phyloP scores from a whole-genome alignment of 2,888 invertebrate genomes.

The Parnassius mnemosyne region DNA sequence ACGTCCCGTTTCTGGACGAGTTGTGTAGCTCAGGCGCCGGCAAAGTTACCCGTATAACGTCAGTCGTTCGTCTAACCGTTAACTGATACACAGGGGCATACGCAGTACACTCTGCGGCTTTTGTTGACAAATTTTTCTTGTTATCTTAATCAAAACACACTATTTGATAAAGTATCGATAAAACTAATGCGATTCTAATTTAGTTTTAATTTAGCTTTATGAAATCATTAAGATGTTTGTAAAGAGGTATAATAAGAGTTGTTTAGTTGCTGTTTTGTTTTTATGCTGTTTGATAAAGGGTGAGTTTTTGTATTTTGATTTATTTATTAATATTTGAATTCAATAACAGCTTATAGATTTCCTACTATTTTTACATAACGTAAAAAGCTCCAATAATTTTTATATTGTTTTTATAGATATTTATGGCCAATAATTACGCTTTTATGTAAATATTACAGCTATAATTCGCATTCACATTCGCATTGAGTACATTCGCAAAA shows the following conservation, averaged over 20 bases:
- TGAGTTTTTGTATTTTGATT: constrained; percentile 14
- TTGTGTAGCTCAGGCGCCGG: constrained; percentile 36
- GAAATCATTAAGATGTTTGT: constrained; percentile 6
- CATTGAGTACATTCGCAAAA: not conserved
- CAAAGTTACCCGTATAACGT: constrained; percentile 32
- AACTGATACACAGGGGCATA: constrained; percentile 14
- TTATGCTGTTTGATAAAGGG: constrained; percentile 10
- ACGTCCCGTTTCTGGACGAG: constrained; percentile 42
- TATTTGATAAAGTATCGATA: not conserved
- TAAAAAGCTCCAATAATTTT: not conserved
- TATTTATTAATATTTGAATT: not conserved
- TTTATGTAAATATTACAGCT: not conserved
- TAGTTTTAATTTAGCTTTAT: not conserved
- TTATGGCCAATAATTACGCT: not conserved
- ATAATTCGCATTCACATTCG: too few species aligned
- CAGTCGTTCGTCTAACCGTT: constrained; percentile 30
- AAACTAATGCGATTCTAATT: not conserved
- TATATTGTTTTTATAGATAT: not conserved
- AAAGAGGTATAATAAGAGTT: not conserved
- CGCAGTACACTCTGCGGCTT: not conserved
- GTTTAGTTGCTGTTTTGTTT: constrained; percentile 16
- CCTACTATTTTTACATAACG: too few species aligned
- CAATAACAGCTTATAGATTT: too few species aligned
- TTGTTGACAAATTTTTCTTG: not conserved
- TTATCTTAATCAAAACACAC: constrained; percentile 1